Evolutionary conservation across 1,140 invertebrate genomes (phyloP).

Genomic region (Neelides sp.): DNA sequence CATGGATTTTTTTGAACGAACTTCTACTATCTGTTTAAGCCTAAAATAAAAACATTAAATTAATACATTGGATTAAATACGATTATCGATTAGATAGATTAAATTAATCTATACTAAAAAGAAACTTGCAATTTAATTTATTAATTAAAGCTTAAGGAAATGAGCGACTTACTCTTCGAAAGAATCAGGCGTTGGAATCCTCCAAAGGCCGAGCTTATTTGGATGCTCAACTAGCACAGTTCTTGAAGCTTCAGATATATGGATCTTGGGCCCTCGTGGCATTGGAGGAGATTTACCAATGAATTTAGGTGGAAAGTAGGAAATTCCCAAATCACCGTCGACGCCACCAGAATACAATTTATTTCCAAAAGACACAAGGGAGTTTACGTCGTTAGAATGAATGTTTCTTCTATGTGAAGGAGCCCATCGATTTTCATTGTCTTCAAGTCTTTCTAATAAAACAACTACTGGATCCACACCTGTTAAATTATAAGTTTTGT

Average conservation of each 20-base stretch:
- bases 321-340: slow-evolving; percentile 25
- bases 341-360: slow-evolving; percentile 55
- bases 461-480: slow-evolving; percentile 66
- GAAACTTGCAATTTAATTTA: background rate
- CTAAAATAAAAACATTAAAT: slow-evolving; percentile 13
- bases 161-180: slow-evolving; percentile 23
- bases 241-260: background rate
- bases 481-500: slow-evolving; percentile 27
- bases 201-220: slow-evolving; percentile 17
- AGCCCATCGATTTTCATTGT: slow-evolving; percentile 55
- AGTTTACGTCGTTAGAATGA: slow-evolving; percentile 71
- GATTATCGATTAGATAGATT: background rate
- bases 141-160: background rate
- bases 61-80: no score
- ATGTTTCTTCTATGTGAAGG: slow-evolving; percentile 60
- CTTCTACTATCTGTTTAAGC: slow-evolving; percentile 18
- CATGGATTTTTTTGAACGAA: slow-evolving; percentile 13
- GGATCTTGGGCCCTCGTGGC: background rate
- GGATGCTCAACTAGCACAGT: background rate
- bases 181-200: slow-evolving; percentile 14
- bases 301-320: slow-evolving; percentile 21
- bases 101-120: background rate
- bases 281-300: slow-evolving; percentile 28
- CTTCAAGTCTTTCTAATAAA: slow-evolving; percentile 40
- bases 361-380: slow-evolving; percentile 46